Evolutionary conservation across 2,888 invertebrate genomes (phyloP).

Genomic region (Caenorhabditis wallacei): DNA sequence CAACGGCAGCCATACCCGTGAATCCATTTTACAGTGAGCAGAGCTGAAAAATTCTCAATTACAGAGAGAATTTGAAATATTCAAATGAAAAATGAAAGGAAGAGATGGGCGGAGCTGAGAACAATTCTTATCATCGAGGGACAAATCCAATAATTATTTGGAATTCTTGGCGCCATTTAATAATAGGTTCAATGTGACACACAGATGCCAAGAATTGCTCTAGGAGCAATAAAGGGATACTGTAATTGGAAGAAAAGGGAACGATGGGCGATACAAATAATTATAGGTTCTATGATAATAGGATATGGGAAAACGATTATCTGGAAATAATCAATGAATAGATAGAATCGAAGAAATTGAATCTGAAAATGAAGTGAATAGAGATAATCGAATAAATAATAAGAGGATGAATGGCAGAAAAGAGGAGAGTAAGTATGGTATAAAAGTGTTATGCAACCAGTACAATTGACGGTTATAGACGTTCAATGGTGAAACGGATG

Average conservation of each 20-base stretch:
- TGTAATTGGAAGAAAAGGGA: constrained; percentile 11
- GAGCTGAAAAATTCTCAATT: constrained; percentile 12
- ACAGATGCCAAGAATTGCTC: constrained; percentile 22
- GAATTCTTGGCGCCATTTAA: constrained; percentile 49
- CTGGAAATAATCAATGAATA: not conserved
- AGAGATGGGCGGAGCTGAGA: constrained; percentile 1
- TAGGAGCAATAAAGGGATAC: constrained; percentile 36
- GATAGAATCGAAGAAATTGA: not conserved
- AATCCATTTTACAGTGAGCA: constrained; percentile 54
- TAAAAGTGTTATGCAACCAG: constrained; percentile 41
- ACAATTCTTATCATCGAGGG: constrained; percentile 36
- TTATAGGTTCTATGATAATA: constrained; percentile 1
- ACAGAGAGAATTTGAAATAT: not conserved
- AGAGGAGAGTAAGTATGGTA: not conserved
- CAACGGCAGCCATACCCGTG: constrained; percentile 68
- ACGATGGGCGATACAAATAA: not conserved
- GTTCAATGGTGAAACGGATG: constrained; percentile 38
- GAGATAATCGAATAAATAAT: too few relatives aligned
- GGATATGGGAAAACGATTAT: too few relatives aligned
- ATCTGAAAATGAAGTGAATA: not conserved
- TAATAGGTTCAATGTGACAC: constrained; percentile 24
- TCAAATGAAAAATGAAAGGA: not conserved
- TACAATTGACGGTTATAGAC: constrained; percentile 48
- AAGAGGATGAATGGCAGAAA: not conserved
- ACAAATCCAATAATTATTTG: constrained; percentile 27